Evolutionary conservation across 2,113 vertebrate species (phyloP).

Genomic region (Pomatorhinus ruficollis): DNA sequence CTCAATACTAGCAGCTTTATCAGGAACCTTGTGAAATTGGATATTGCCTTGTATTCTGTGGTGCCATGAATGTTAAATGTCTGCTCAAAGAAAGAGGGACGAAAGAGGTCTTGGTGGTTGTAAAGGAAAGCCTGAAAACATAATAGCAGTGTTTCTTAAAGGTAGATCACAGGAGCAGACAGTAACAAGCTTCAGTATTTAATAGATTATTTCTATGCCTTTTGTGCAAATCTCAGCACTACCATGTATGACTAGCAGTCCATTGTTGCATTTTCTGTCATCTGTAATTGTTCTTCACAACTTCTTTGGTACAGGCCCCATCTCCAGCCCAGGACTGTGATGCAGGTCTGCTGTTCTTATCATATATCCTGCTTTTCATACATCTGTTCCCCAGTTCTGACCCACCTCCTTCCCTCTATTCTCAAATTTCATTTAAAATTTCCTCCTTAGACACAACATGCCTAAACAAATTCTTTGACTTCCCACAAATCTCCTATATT

Average conservation of each 20-base stretch:
- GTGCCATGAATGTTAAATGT: neutral
- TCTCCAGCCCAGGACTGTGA: neutral
- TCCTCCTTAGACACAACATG: neutral
- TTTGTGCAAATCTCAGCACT: neutral
- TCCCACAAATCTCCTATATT: neutral
- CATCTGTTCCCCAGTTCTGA: neutral
- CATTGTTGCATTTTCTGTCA: neutral
- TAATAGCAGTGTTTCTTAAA: neutral
- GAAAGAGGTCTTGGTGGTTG: neutral
- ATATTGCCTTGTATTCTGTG: neutral
- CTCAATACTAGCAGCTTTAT: neutral
- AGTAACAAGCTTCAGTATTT: neutral
- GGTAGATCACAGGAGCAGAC: neutral
- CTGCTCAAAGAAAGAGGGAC: neutral
- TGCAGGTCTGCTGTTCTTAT: neutral
- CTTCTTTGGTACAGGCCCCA: neutral
- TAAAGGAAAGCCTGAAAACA: neutral
- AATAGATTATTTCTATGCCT: neutral
- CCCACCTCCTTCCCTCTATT: neutral
- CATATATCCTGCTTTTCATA: neutral
- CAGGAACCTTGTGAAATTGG: neutral
- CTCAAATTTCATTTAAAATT: neutral
- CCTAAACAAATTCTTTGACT: neutral
- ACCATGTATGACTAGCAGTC: neutral
- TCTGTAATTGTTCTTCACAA: fast-evolving